Base-by-base conservation (phyloP, 2,113 vertebrate species). In the Mohoua ochrocephala region DNA sequence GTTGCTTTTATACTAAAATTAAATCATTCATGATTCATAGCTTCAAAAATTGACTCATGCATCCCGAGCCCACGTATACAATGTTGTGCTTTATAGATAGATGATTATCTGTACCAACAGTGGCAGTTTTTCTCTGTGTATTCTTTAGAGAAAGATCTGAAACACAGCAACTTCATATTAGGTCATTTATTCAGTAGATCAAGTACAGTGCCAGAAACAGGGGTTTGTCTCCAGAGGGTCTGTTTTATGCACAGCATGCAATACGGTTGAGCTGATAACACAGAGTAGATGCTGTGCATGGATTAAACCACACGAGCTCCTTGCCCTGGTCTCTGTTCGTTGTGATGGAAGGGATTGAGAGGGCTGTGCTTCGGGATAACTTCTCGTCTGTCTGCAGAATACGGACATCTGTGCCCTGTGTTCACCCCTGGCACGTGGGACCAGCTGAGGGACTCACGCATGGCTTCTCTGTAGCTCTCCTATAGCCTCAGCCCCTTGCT, bases 321-420 rank as follows among this genome's bases (percentile, higher is more conserved):
- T 74, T 89, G 41, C 59, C 8, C 0, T 44, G n/a, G 10, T 45
- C 44, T 49, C 47, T 7, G 0, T 26, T 64, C 1, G 1, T 49
- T 65, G 41, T 52, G 57, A 15, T 69, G 50, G 68, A 87, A 37
- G 23, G 13, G 21, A 53, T 21, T 33, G 41, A 44, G 52, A 52
- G 30, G 37, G 13, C 37, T 70, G 50, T 84, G 54, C 52, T 59
- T 56, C 2, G 1, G 21, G 2, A 0, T 79, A 26, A 37, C 28
- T 37, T 54, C n/a, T 76, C 1, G 0, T 86, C 53, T 76, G 26
- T 47, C 35, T 75, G 47, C 49, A 71, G 63, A 53, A 28, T 16
- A 20, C 45, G 57, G 26, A 30, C 41, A 28, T 49, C 37, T 71
- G 13, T 70, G 45, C n/a, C 52, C 47, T 70, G 0, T 17, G 6